A percentile compares a stretch with the other conserved stretches of the same genome.
phyloP scores from a whole-genome alignment of 2,888 invertebrate genomes.

The Cinara cedri region DNA sequence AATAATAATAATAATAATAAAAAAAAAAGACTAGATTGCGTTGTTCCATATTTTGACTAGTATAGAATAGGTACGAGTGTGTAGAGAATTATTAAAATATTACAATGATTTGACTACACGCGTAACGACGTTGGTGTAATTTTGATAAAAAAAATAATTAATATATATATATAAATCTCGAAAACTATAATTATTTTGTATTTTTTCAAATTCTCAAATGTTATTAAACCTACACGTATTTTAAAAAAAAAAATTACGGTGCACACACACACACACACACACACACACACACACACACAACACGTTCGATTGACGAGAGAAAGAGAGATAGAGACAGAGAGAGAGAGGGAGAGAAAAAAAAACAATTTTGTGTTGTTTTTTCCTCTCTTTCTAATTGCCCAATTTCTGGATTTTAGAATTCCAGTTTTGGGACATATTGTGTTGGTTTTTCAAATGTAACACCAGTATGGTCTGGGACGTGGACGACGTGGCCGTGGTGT shows the following conservation, averaged over 20 bases:
- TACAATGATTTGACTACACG: neutral
- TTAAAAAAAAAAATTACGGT: neutral
- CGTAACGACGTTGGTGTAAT: constrained; percentile 1
- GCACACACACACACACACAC: neutral
- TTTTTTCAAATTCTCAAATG: no score
- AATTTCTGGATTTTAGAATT: constrained; percentile 50
- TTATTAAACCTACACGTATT: no score
- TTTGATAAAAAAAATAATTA: neutral
- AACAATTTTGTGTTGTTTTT: neutral
- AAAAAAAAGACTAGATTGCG: constrained; percentile 39
- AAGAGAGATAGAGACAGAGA: neutral
- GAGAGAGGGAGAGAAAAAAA: no score
- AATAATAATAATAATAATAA: constrained; percentile 14
- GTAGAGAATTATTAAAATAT: neutral
- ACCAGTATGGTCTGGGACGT: constrained; percentile 51
- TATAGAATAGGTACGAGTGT: constrained; percentile 8
- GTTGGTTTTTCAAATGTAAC: constrained; percentile 53
- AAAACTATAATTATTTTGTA: no score
- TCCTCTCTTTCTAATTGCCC: constrained; percentile 22
- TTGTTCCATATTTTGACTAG: constrained; percentile 52
- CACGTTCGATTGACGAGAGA: neutral
- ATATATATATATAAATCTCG: neutral
- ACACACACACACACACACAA: neutral
- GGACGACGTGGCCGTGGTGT: constrained; percentile 19
- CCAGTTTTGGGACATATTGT: constrained; percentile 45